Conservation (phyloP, 2,888 invertebrate genomes). For the Panopea generosa region DNA sequence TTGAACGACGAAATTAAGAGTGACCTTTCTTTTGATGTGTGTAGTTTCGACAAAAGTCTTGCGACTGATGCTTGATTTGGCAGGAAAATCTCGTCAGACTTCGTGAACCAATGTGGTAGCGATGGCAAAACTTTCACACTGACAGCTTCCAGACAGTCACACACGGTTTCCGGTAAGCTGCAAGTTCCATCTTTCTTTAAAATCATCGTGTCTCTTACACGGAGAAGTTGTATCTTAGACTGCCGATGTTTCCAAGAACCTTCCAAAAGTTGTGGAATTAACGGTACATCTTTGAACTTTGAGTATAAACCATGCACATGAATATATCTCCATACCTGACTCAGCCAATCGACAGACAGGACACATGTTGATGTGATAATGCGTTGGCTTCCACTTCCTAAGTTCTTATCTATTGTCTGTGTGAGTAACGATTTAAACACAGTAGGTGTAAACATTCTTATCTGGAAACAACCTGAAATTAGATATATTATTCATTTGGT, state of each 20-base stretch:
- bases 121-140: constrained; percentile 1
- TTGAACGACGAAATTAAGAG: not conserved
- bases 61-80: not conserved
- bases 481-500: no score
- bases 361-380: no score
- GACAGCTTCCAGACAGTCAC: not conserved
- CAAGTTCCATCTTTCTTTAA: not conserved
- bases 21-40: not conserved
- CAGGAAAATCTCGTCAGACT: constrained; percentile 1
- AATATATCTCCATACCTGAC: not conserved
- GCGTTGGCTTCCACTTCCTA: no score
- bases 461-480: no score
- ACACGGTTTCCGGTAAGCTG: not conserved
- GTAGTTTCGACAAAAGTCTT: not conserved
- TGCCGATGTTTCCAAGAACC: not conserved
- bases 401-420: no score
- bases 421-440: no score
- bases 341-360: not conserved
- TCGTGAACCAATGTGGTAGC: constrained; percentile 16
- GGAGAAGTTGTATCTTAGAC: constrained; percentile 8
- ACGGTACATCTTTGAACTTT: constrained; percentile 15
- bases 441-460: no score
- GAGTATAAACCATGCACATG: not conserved
- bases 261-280: constrained; percentile 2
- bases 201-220: constrained; percentile 5